Base-by-base conservation (phyloP, 2,888 invertebrate genomes). In the Coelinius sp. region DNA sequence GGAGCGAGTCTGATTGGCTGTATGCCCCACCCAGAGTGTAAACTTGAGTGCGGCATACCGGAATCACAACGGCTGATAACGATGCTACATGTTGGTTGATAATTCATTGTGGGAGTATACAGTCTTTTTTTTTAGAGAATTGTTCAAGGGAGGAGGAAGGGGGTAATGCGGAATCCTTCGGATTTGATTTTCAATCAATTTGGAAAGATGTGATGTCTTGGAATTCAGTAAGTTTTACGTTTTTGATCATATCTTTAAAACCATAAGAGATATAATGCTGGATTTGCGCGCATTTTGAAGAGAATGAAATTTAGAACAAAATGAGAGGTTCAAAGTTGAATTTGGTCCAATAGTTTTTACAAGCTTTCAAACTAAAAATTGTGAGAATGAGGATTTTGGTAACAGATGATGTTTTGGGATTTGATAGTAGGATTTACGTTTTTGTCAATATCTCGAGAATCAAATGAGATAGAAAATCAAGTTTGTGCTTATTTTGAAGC, bases 1-100 rank as follows among this genome's bases (percentile, higher is more conserved):
- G 77, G 76, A 80, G 75, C 81, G 70, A 69, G 66, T 68, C 77
- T 79, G 77, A 83, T 83, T 79, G 77, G 78, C 70, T 73, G 64
- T 44, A 73, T 65, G 59, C 63, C 27, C 71, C 59, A 46, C 66
- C 53, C 38, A 56, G 17, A 41, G 38, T 56, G 41, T n/a, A 24
- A 56, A 63, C 63, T 38, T 35, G 44, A 52, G n/a, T 69, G 63
- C 31, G 20, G 53, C 53, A 27, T 67, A 67, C 38, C 10, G 31
- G 46, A 68, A 22, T 67, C 35, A 67, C 53, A 24, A 35, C 35
- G 14, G 25, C 20, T 59, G 68, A 68, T 68, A 59, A 69, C 44
- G 17, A 56, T 68, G 31, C 22, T 56, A 20, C 20, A 49, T 4
- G 20, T 10, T 20, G 20, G 5, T 49, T 14, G 20, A 20, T 2